Base-by-base conservation (phyloP, 2,797 vertebrate species). In the Momotus momota region DNA sequence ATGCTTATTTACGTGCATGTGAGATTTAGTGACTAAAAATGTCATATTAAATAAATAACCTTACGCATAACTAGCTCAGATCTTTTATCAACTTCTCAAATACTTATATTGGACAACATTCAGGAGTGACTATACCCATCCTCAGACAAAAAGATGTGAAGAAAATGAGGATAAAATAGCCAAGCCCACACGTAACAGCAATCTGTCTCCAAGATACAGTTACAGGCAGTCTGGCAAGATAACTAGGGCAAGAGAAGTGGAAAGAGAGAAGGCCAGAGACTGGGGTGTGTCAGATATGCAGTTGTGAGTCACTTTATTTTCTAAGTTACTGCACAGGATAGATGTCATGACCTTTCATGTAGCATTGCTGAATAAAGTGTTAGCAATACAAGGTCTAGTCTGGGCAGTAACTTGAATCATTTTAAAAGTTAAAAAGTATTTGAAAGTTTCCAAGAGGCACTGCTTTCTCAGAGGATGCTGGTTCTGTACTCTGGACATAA, bases 161-260 rank as follows among this genome's bases (percentile, higher is more conserved):
- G 60, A 93, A 90, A 87, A 84, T 38, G 45, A 90, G 31, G 33
- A 67, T 86, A 73, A 90, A 95, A 75, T 35, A 95, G 83, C 61
- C 82, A 80, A 92, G 81, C 65, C 78, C 90, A 90, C 23, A 57
- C 3, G 7, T 31, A 92, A 49, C 65, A 83, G 52, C 62, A 73
- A 65, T 91, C 81, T 91, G 58, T 82, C 73, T 88, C 61, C 54
- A 72, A 88, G 69, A 82, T 35, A 72, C 62, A 43, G 72, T 83
- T 75, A 80, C 43, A 73, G 80, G 86, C 72, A 93, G 88, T 41
- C 78, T 95, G 88, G 83, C 64, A 84, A 81, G 71, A 94, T 80
- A 95, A 87, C 74, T 67, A 77, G 90, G 74, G 90, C 78, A 94
- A 73, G 1, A 81, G 81, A 52, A 90, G 45, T 33, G 62, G 61